Evolutionary conservation across 2,113 vertebrate species (phyloP).

Genomic region (Hyperoodon ampullatus): DNA sequence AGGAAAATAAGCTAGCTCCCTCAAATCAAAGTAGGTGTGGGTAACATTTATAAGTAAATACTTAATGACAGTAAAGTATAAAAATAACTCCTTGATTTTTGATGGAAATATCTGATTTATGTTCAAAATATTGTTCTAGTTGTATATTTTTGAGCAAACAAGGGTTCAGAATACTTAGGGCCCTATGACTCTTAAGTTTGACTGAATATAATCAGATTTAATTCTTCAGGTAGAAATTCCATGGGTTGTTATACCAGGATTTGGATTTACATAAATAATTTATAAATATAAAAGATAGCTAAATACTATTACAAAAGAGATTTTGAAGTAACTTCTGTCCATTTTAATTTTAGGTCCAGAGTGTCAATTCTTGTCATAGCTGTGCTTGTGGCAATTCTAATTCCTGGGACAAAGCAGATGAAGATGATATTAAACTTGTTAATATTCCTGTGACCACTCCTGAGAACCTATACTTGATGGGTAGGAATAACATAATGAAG

Average conservation of each 20-base stretch:
- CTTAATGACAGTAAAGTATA: not conserved
- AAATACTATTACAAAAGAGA: not conserved
- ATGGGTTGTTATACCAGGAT: not conserved
- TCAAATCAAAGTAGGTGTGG: not conserved
- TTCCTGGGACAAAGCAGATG: conserved; percentile 93
- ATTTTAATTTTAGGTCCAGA: conserved; percentile 89
- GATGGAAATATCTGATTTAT: conserved; percentile 31
- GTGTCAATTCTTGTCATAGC: conserved; percentile 93
- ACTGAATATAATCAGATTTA: conserved; percentile 18
- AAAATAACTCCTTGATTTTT: not conserved
- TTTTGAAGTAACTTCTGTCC: conserved; percentile 27
- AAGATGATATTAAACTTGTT: conserved; percentile 90
- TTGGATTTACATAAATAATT: conserved; percentile 56
- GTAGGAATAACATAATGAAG: conserved; percentile 82
- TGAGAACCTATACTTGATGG: conserved; percentile 98
- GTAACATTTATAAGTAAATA: conserved; percentile 31
- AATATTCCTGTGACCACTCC: conserved; percentile 95
- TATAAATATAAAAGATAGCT: not conserved
- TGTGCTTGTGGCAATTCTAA: conserved; percentile 92
- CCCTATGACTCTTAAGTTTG: not conserved
- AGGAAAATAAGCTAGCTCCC: not conserved
- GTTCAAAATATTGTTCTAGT: conserved; percentile 32
- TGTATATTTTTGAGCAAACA: conserved; percentile 24
- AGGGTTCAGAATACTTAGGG: not conserved
- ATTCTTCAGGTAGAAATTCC: conserved; percentile 41